A percentile compares a stretch with the other conserved stretches of the same genome.
Evolutionary conservation across 2,797 vertebrate species (phyloP).

Genomic region (Mormyrops boulengeri): DNA sequence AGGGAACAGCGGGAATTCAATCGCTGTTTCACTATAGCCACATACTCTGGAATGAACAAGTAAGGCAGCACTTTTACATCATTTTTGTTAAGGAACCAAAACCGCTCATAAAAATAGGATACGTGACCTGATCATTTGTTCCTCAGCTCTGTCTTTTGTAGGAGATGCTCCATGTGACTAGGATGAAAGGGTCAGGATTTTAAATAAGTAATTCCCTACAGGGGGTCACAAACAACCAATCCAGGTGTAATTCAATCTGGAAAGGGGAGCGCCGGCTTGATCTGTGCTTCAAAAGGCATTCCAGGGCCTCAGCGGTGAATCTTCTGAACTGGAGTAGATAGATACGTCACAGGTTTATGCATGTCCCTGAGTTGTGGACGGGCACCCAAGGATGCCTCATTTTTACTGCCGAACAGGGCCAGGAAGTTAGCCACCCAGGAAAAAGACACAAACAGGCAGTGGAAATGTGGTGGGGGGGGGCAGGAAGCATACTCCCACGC

Average conservation of each 20-base stretch:
- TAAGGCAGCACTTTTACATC: background rate
- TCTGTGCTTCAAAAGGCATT: background rate
- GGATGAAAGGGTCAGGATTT: background rate
- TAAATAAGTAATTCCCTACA: background rate
- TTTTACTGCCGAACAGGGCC: constrained; percentile 47
- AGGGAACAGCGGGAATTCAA: background rate
- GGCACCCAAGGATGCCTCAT: constrained; percentile 32
- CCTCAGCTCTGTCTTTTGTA: background rate
- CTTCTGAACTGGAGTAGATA: background rate
- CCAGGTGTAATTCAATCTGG: constrained; percentile 10
- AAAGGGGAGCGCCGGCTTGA: background rate
- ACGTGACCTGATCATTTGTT: background rate
- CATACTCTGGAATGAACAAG: background rate
- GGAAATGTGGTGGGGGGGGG: background rate
- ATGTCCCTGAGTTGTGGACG: constrained; percentile 16
- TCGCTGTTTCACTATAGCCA: background rate
- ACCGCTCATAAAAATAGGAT: background rate
- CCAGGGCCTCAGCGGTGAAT: background rate
- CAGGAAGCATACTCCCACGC: background rate
- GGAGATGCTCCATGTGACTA: background rate
- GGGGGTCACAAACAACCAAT: background rate
- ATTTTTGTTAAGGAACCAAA: background rate
- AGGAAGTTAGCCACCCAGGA: constrained; percentile 35
- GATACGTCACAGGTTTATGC: constrained; percentile 16
- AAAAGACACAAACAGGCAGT: background rate